Percentiles rank a stretch among this genome's conserved stretches.
Evolutionary conservation across 2,113 vertebrate species (phyloP).

Genomic region (Atlantisia rogersi): DNA sequence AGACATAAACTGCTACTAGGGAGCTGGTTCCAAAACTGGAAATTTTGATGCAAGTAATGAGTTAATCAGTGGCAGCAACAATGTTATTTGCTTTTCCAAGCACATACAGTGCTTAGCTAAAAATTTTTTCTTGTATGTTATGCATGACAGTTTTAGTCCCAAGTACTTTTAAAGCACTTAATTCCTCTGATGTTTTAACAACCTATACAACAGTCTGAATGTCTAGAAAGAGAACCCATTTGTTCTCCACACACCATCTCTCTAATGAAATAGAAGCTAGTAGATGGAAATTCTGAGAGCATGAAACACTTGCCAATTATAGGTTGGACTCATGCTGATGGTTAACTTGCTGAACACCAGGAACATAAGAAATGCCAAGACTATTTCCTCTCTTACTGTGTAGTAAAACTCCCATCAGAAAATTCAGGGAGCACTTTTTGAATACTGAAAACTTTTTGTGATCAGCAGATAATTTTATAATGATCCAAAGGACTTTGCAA

Average conservation of each 20-base stretch:
- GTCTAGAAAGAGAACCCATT: slow-evolving; percentile 31
- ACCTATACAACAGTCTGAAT: neutral
- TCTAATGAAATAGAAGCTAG: slow-evolving; percentile 54
- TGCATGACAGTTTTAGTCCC: neutral
- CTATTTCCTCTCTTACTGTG: slow-evolving; percentile 72
- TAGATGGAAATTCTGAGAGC: slow-evolving; percentile 69
- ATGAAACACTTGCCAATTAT: slow-evolving; percentile 50
- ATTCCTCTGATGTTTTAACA: slow-evolving; percentile 43
- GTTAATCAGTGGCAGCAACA: neutral
- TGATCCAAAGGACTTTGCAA: neutral
- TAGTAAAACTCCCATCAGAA: slow-evolving; percentile 66
- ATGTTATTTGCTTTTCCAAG: slow-evolving; percentile 16
- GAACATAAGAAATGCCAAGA: slow-evolving; percentile 52
- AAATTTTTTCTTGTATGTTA: neutral
- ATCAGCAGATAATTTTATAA: slow-evolving; percentile 58
- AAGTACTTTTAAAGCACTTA: slow-evolving; percentile 12
- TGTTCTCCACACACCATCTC: slow-evolving; percentile 30
- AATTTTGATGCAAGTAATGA: neutral
- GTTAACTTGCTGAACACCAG: slow-evolving; percentile 59
- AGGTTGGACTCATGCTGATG: slow-evolving; percentile 54
- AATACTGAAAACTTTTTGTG: slow-evolving; percentile 20
- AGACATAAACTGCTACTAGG: neutral
- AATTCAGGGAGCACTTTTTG: slow-evolving; percentile 41
- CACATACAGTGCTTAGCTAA: neutral
- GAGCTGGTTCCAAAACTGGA: neutral